Evolutionary conservation across 2,888 invertebrate species (phyloP).

Genomic region (Eumerus sabulonum): DNA sequence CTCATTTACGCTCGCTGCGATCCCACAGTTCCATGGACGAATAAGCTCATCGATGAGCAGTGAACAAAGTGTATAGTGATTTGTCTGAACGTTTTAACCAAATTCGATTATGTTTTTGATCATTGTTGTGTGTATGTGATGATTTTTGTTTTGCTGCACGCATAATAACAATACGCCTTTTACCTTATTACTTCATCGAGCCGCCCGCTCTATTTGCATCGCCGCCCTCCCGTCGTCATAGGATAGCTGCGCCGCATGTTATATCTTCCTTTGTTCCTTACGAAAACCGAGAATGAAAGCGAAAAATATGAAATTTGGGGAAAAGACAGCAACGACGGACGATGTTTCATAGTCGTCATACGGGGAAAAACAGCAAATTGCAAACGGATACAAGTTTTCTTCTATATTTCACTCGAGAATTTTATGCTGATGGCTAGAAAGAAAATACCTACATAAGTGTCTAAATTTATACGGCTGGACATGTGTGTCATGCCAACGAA

Average conservation of each 20-base stretch:
- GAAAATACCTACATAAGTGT: constrained; percentile 46
- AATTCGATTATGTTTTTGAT: constrained; percentile 19
- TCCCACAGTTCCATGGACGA: constrained; percentile 28
- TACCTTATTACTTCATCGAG: constrained; percentile 33
- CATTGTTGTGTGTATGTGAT: constrained; percentile 11
- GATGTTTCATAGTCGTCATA: constrained; percentile 18
- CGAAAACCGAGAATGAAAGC: constrained; percentile 41
- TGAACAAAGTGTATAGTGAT: constrained; percentile 14
- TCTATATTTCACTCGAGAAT: constrained; percentile 43
- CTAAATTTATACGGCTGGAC: constrained; percentile 55
- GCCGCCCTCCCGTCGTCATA: no score
- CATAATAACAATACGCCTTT: constrained; percentile 65
- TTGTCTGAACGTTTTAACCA: constrained; percentile 1
- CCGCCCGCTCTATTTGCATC: no score
- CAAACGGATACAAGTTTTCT: constrained; percentile 52
- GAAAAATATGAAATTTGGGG: constrained; percentile 30
- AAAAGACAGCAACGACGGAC: constrained; percentile 3
- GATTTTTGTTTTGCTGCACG: constrained; percentile 38
- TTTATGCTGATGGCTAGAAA: constrained; percentile 53
- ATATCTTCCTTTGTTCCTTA: constrained; percentile 57
- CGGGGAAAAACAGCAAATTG: constrained; percentile 29
- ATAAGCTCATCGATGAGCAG: constrained; percentile 5
- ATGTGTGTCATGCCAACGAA: constrained; percentile 7
- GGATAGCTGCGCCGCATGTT: no score
- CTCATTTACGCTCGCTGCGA: constrained; percentile 48